Base-by-base conservation (phyloP, 2,888 invertebrate genomes). In the Polydrusus cervinus region DNA sequence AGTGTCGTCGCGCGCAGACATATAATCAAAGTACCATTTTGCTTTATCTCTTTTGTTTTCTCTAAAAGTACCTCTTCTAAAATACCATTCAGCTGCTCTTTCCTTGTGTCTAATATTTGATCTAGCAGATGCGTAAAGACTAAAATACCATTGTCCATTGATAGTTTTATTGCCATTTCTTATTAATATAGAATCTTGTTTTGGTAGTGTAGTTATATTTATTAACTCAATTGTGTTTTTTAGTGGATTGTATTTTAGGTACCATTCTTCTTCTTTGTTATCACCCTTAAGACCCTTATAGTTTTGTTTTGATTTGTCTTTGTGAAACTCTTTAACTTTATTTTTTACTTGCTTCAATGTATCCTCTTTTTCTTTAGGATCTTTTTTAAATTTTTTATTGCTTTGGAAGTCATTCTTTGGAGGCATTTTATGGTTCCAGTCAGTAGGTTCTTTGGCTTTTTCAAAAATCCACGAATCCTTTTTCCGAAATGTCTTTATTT, bases 11-110 rank as follows among this genome's bases (percentile, higher is more conserved):
- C 85, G 81, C 55, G 81, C 80, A 62, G 81, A 79, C 85, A 85
- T 85, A 82, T 83, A 84, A 49, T 83, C 82, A 78, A 85, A 85
- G 77, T 85, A 85, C 85, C 85, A 85, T 69, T 81, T 80, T 13
- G 83, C 84, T 66, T 83, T 85, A 68, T 84, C 81, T 25, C 83
- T 74, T 74, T 82, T 84, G 34, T 77, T 81, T 60, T 78, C 81
- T 61, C 83, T 78, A 57, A 79, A 71, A 25, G 79, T 62, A 9
- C 81, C 83, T 47, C 84, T 78, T 34, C 83, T 83, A 73, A 85
- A 84, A 51, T 83, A 75, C 84, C 84, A 84, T 62, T 82, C 81
- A 45, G 79, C 74, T 6, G 71, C 71, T 25, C 80, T 79, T 55
- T 81, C 81, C 34, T 80, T 81, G 47, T 81, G 82, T 62, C 85